Evolutionary conservation across 2,888 invertebrate genomes (phyloP).

Genomic region (Papilio elwesi): DNA sequence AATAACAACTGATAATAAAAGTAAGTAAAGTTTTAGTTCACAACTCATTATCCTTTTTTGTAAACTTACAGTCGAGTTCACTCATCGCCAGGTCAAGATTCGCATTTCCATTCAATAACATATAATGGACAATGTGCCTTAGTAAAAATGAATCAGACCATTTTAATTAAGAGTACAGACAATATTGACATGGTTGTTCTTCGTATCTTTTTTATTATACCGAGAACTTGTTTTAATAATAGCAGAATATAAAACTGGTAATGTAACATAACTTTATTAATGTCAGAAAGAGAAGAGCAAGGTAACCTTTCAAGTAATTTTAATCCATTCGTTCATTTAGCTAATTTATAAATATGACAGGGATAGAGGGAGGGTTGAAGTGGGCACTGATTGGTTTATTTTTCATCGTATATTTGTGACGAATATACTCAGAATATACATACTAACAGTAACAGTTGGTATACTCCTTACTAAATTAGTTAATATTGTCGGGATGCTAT

Average conservation of each 20-base stretch:
- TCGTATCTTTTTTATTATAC: constrained; percentile 7
- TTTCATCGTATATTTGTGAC: too few species aligned
- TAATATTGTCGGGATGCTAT: too few species aligned
- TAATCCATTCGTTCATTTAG: neutral
- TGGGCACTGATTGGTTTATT: too few species aligned
- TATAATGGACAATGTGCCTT: neutral
- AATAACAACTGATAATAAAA: neutral
- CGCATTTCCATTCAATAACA: neutral
- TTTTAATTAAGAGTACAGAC: constrained; percentile 15
- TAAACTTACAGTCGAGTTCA: neutral
- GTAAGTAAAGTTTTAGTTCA: neutral
- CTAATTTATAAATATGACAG: neutral
- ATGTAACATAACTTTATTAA: neutral
- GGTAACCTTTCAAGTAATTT: neutral
- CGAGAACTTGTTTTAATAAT: neutral
- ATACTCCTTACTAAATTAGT: too few species aligned
- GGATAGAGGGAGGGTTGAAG: too few species aligned
- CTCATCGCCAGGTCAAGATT: neutral
- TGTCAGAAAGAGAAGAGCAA: neutral
- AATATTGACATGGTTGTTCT: constrained; percentile 3
- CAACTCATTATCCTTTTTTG: neutral
- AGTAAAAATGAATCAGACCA: neutral
- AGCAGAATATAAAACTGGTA: neutral
- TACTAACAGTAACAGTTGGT: too few species aligned
- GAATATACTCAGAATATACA: too few species aligned